Conservation (phyloP, 2,888 invertebrate genomes). For the Gortyna flavago region DNA sequence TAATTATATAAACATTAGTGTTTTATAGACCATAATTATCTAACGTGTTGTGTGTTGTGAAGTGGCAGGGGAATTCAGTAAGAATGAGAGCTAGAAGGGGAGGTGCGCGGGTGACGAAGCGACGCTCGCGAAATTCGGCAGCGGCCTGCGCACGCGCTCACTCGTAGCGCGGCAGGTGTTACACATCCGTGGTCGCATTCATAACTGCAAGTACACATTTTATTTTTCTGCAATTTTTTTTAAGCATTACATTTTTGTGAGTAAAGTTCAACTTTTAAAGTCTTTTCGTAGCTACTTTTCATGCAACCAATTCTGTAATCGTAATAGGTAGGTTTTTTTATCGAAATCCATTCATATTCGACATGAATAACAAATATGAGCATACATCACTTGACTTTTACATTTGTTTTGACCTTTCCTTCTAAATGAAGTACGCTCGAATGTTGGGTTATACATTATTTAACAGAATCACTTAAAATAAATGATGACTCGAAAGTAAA, state of each 20-base stretch:
- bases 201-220: conserved; percentile 28
- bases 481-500: conserved; percentile 26
- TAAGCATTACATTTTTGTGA: background rate
- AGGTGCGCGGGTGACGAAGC: conserved; percentile 49
- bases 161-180: conserved; percentile 66
- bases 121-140: conserved; percentile 77
- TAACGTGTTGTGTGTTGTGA: conserved; percentile 40
- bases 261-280: background rate
- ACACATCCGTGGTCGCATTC: conserved; percentile 66
- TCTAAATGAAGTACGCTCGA: background rate
- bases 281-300: background rate
- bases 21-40: conserved; percentile 49
- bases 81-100: conserved; percentile 67
- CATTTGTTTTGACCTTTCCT: conserved; percentile 30
- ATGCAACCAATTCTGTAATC: background rate
- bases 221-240: conserved; percentile 4
- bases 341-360: conserved; percentile 17
- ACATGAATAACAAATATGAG: conserved; percentile 19
- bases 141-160: conserved; percentile 71
- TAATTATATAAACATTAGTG: conserved; percentile 62
- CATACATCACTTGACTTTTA: conserved; percentile 25
- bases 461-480: conserved; percentile 14
- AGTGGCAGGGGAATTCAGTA: conserved; percentile 55
- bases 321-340: conserved; percentile 9
- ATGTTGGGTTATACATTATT: conserved; percentile 18